phyloP scores from a whole-genome alignment of 1,140 invertebrate species.

The Vanessa atalanta region DNA sequence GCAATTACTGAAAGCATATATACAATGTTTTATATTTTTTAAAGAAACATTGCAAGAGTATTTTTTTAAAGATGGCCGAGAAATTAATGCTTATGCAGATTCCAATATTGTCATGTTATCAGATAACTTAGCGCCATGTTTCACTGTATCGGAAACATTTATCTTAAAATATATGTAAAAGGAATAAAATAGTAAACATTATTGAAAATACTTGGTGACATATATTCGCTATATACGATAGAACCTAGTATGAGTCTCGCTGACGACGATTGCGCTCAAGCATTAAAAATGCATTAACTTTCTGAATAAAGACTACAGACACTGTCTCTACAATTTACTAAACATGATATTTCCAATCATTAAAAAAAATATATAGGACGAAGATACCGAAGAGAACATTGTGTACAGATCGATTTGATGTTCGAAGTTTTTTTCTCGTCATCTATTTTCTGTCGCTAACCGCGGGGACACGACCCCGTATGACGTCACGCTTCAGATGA shows the following conservation, averaged over 20 bases:
- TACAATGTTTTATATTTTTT: too few relatives aligned
- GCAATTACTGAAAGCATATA: too few relatives aligned
- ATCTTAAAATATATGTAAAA: too few relatives aligned
- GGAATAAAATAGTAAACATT: too few relatives aligned
- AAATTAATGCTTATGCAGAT: too few relatives aligned
- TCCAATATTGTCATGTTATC: too few relatives aligned
- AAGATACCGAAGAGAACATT: neutral
- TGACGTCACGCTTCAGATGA: conserved; percentile 71
- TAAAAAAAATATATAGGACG: neutral
- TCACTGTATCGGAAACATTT: too few relatives aligned
- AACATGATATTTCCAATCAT: neutral
- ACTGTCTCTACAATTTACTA: neutral
- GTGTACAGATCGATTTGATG: conserved; percentile 11
- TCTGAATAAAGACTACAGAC: conserved; percentile 41
- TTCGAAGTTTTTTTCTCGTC: conserved; percentile 42
- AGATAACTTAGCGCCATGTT: too few relatives aligned
- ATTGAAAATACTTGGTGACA: too few relatives aligned
- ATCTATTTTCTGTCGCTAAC: conserved; percentile 48
- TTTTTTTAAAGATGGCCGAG: too few relatives aligned
- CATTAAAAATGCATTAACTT: conserved; percentile 67
- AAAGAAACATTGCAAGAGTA: too few relatives aligned
- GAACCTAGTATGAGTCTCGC: conserved; percentile 3
- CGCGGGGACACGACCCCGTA: conserved; percentile 67
- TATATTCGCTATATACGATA: too few relatives aligned
- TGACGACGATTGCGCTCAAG: conserved; percentile 45